These are phyloP conservation scores for Adelognathus sp. DNA, from an alignment of 2,888 invertebrate genomes.

Conservation along the genomic window DNA sequence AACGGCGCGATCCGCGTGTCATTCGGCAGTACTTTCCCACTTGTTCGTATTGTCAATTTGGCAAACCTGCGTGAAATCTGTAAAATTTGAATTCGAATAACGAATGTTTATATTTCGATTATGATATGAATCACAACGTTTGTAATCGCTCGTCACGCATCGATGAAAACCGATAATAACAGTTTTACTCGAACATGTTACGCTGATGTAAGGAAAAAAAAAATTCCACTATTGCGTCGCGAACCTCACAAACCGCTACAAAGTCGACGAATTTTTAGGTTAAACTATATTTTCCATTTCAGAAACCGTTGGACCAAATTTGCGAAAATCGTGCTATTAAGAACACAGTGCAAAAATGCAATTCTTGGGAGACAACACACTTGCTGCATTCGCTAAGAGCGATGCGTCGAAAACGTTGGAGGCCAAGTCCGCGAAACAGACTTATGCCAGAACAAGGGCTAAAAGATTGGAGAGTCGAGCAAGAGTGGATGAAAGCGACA, in stretches of 20 bases:
- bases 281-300: background rate
- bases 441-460: constrained; percentile 19
- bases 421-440: background rate
- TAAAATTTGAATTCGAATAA: constrained; percentile 20
- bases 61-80: background rate
- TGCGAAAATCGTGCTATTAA: background rate
- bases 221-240: background rate
- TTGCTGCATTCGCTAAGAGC: constrained; percentile 59
- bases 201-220: background rate
- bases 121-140: background rate
- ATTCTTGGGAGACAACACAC: constrained; percentile 62
- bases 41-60: too few relatives aligned
- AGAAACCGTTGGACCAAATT: background rate
- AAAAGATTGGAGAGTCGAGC: background rate
- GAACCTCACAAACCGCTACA: background rate
- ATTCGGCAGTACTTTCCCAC: too few relatives aligned
- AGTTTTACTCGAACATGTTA: background rate
- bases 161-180: background rate
- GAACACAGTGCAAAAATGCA: constrained; percentile 48
- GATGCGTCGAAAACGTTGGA: constrained; percentile 7
- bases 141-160: too few relatives aligned
- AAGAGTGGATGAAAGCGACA: constrained; percentile 57
- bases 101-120: background rate
- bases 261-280: background rate
- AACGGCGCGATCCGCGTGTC: too few relatives aligned